Evolutionary conservation across 2,888 invertebrate genomes (phyloP), one percentile per base, ranked within the genome.

Genomic region (Brenthis hecate): DNA sequence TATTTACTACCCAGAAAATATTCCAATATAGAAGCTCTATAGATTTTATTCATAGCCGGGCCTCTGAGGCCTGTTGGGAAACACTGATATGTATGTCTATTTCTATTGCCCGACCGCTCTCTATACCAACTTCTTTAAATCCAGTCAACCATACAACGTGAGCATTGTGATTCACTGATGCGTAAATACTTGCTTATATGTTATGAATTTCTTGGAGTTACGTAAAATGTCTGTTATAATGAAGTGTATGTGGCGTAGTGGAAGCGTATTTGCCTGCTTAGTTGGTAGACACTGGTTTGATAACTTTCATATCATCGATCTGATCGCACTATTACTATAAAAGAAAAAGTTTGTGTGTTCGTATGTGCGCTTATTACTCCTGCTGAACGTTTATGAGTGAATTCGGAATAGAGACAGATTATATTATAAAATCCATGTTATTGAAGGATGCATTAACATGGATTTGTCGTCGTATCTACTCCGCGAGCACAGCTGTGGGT

Each of bases 91-190:
- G 3, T 48, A 50, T 36, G 16, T 11, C 14, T 14, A 14, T 13
- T 14, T 28, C 28, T 50, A 32, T 60, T 60, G 16, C 60, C 23
- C 28, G 60, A 50, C 60, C 60, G 50, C 28, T 50, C 50, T 50
- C 60, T 50, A 60, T 60, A 28, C 13, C 48, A 50, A 50, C 60
- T 60, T 60, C 60, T 60, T 60, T 16, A 60, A 50, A 11, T 60
- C 60, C 50, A 60, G 60, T 60, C 60, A 60, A 28, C 60, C 60
- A 28, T 58, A 3, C 36, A 43, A 43, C 28, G 50, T n/a, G 23
- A 50, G 60, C 11, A 60, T 50, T 60, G 60, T 60, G 28, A 14
- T 60, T 28, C 11, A 28, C 5, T 16, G 60, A 60, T 6, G 60
- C 60, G 60, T 50, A 28, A 60, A 50, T 16, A 60, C 60, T 32